phyloP scores from a whole-genome alignment of 2,113 vertebrate genomes.

The Gobius niger region DNA sequence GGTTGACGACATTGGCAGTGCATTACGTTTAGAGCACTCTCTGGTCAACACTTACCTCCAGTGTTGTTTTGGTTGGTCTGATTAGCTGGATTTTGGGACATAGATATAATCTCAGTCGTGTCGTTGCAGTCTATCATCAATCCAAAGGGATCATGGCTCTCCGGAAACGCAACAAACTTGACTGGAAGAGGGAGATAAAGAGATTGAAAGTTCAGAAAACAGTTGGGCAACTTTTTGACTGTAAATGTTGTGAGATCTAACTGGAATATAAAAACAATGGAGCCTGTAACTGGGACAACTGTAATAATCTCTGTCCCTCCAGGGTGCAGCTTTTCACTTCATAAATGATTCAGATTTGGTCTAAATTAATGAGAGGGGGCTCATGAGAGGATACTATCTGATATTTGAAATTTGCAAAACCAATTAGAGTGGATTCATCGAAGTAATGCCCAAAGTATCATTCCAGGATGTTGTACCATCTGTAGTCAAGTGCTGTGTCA shows the following conservation, averaged over 20 bases:
- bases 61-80: slow-evolving; percentile 44
- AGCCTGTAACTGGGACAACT: neutral
- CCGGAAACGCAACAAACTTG: slow-evolving; percentile 66
- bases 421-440: neutral
- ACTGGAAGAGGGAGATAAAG: slow-evolving; percentile 52
- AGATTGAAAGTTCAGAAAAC: neutral
- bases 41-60: slow-evolving; percentile 40
- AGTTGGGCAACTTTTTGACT: neutral
- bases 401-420: slow-evolving; percentile 9
- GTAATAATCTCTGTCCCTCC: neutral
- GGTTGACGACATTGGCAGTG: no score
- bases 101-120: slow-evolving; percentile 25
- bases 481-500: neutral
- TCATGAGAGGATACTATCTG: neutral
- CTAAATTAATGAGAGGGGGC: neutral
- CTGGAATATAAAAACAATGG: neutral
- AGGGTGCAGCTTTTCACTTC: neutral
- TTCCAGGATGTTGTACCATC: neutral
- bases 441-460: neutral
- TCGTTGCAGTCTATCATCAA: slow-evolving; percentile 55
- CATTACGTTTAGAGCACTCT: neutral
- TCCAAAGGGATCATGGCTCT: slow-evolving; percentile 27
- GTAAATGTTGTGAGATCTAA: neutral
- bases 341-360: neutral
- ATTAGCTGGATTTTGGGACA: slow-evolving; percentile 49